phyloP scores from a whole-genome alignment of 2,113 vertebrate species.

The Brachyhypopomus occidentalis region DNA sequence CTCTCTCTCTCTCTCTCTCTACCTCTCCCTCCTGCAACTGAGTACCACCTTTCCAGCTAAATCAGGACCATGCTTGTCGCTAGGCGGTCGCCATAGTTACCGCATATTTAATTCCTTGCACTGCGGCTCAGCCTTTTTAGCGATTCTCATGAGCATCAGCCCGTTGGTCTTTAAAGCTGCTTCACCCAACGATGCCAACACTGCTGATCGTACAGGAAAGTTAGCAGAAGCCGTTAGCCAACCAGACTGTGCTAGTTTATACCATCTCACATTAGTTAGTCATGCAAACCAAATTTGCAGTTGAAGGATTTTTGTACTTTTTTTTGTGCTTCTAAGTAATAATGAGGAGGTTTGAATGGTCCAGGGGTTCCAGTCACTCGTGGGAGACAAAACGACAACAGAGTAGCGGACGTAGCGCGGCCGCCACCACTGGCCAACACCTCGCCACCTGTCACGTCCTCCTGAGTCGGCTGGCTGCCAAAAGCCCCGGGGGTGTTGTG shows the following conservation, averaged over 20 bases:
- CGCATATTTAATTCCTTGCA: conserved; percentile 42
- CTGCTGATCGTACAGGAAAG: background rate
- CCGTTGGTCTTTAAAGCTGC: background rate
- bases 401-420: background rate
- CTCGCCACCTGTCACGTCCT: conserved; percentile 16
- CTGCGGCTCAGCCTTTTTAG: conserved; percentile 29
- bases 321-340: no score
- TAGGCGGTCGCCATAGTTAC: conserved; percentile 48
- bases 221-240: background rate
- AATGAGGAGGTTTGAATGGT: background rate
- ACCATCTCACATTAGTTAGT: no score
- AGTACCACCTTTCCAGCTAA: conserved; percentile 38
- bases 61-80: conserved; percentile 33
- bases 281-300: no score
- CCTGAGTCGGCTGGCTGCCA: conserved; percentile 16
- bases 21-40: background rate
- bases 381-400: background rate
- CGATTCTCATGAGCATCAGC: conserved; percentile 12
- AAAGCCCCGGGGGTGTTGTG: conserved; percentile 10
- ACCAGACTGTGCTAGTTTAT: no score
- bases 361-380: background rate
- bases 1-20: background rate
- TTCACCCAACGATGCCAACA: background rate
- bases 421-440: background rate
- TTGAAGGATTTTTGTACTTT: no score